Evolutionary conservation across 2,113 vertebrate species (phyloP).

Genomic region (Coturnix japonica): DNA sequence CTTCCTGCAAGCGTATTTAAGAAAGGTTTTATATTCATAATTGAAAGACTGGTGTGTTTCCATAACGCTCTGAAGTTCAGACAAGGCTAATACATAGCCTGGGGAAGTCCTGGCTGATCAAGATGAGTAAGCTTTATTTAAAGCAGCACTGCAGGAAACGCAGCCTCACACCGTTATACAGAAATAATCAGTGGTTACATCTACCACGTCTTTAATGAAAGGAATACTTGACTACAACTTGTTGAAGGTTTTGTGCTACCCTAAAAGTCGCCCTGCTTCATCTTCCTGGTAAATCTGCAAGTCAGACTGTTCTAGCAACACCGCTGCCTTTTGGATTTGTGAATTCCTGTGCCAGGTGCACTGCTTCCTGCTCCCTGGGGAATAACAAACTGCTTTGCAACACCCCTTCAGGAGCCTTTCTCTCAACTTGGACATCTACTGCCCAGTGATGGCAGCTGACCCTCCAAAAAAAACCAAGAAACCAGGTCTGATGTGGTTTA

Average conservation of each 20-base stretch:
- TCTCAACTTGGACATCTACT: neutral
- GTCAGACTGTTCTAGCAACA: neutral
- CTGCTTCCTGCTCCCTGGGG: neutral
- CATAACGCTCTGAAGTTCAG: neutral
- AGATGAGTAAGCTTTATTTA: neutral
- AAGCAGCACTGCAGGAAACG: neutral
- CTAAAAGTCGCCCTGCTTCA: no score
- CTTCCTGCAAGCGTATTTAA: neutral
- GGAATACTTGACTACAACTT: neutral
- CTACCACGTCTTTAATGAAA: neutral
- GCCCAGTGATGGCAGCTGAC: neutral
- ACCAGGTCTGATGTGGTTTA: neutral
- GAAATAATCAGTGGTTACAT: neutral
- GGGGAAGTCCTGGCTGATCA: neutral
- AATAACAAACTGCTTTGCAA: neutral
- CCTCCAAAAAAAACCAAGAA: no score
- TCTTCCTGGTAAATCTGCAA: neutral
- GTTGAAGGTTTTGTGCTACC: neutral
- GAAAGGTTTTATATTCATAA: neutral
- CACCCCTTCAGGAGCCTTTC: neutral
- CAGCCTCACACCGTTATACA: neutral
- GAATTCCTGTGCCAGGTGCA: neutral
- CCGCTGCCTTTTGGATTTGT: neutral
- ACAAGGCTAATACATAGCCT: neutral
- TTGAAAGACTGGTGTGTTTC: neutral